Base-by-base conservation (phyloP, 64 coral and sea anemone species). In the Anthopleura sola region DNA sequence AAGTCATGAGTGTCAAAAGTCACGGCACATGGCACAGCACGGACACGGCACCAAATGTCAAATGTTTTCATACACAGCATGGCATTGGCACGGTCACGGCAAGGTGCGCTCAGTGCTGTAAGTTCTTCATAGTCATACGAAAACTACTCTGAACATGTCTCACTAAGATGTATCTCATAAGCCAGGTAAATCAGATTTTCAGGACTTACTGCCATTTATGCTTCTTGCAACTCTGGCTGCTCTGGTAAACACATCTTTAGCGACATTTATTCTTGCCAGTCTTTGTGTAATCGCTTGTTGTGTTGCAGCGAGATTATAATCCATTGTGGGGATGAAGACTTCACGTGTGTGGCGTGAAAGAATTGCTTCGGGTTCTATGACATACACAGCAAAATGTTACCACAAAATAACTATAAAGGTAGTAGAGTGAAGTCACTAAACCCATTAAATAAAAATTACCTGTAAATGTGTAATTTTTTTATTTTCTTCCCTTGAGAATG, bases 201-300 rank as follows among this genome's bases (percentile, higher is more conserved):
- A 47, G 49, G 14, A 87, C 88, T 21, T 90, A 90, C 88, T 90
- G 46, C 20, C 68, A 84, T 90, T 90, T 16, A 85, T 78, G 68
- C 82, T 85, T 75, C 88, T 78, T 75, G 71, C 75, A 34, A 85
- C 51, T 84, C 82, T 75, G 12, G 49, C 49, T 29, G 83, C 31
- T 3, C 71, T 36, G 49, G 66, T 38, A 5, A 78, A 55, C 79
- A 83, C 78, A 36, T 14, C 55, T 14, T 60, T 39, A 83, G 19
- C 80, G 12, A 46, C 14, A 24, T 64, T 66, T 39, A 80, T 46
- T 19, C 58, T 54, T 29, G 87, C 33, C 64, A 68, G 19, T 8
- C 78, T 74, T 24, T 79, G 79, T 44, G 68, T n/a, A 40, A 83
- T 50, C 37, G 12, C 55, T 15, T 66, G 36, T 36, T 83, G 80